phyloP scores from a whole-genome alignment of 2,888 invertebrate species.

The Patella ulyssiponensis region DNA sequence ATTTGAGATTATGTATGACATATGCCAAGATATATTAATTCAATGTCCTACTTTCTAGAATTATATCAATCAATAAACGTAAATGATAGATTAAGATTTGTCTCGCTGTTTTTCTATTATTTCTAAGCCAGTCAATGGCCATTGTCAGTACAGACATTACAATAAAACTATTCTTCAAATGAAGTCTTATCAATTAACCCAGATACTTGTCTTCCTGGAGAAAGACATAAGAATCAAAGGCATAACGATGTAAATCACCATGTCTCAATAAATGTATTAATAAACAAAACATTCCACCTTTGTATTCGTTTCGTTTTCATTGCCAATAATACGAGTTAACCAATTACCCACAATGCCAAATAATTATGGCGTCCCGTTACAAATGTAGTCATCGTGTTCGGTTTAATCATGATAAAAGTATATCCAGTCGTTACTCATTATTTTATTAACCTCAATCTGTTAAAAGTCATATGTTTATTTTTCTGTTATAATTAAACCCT shows the following conservation, averaged over 20 bases:
- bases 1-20: no score
- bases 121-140: no score
- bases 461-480: background rate
- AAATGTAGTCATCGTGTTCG: no score
- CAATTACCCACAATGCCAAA: constrained; percentile 9
- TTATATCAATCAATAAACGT: no score
- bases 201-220: constrained; percentile 3
- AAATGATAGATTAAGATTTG: no score
- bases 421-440: background rate
- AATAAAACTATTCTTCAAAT: no score
- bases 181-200: background rate
- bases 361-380: constrained; percentile 1
- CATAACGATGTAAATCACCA: background rate
- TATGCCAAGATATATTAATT: no score
- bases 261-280: constrained; percentile 3
- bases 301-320: constrained; percentile 1
- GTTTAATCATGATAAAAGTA: no score
- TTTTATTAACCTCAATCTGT: constrained; percentile 7
- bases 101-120: no score
- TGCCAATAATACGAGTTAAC: constrained; percentile 1
- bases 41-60: no score
- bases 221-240: constrained; percentile 9
- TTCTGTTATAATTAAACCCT: background rate
- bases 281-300: constrained; percentile 8
- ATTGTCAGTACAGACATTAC: no score